These are phyloP conservation scores for Nerophis lumbriciformis DNA, from an alignment of 2,113 vertebrate species.

Conservation along the genomic window DNA sequence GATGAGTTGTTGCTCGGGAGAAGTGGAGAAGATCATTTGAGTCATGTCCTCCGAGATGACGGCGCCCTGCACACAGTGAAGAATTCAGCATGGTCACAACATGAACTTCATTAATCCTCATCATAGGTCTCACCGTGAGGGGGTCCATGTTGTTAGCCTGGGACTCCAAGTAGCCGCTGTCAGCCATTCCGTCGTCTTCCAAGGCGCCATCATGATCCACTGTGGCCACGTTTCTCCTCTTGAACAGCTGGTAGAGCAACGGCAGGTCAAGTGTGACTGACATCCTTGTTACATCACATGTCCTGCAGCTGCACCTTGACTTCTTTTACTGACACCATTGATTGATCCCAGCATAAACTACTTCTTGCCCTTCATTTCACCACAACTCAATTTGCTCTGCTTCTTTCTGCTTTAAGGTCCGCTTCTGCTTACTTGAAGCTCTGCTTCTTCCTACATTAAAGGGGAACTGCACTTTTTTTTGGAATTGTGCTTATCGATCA, in stretches of 20 bases:
- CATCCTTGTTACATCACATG: not conserved
- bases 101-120: constrained; percentile 7
- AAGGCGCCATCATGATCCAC: constrained; percentile 82
- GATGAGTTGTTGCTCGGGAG: constrained; percentile 92
- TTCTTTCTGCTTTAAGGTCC: no score
- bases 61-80: constrained; percentile 56
- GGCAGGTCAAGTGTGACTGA: not conserved
- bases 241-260: constrained; percentile 80
- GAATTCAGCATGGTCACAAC: not conserved
- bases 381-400: no score
- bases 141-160: constrained; percentile 96
- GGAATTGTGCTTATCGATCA: no score
- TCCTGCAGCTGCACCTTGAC: not conserved
- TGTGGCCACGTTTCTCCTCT: constrained; percentile 91
- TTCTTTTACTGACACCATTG: not conserved
- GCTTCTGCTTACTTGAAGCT: no score
- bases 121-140: constrained; percentile 72
- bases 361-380: no score
- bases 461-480: no score
- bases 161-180: constrained; percentile 91
- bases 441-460: no score
- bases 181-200: constrained; percentile 95
- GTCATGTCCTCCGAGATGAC: constrained; percentile 97
- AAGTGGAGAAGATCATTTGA: constrained; percentile 96
- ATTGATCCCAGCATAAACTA: not conserved